Evolutionary conservation across 2,888 invertebrate genomes (phyloP).

Genomic region (Philhelius pedissequus): DNA sequence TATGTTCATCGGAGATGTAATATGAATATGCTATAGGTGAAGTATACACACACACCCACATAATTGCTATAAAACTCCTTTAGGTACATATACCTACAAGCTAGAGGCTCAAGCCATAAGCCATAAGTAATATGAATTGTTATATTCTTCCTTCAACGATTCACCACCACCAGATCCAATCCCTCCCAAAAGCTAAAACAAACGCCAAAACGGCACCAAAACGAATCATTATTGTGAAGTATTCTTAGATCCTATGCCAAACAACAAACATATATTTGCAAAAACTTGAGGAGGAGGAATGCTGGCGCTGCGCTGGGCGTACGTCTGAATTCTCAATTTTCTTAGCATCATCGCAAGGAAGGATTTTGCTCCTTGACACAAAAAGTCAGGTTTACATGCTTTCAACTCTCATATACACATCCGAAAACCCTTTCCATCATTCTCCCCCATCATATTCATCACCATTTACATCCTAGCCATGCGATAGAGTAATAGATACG

Average conservation of each 20-base stretch:
- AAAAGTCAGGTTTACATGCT: conserved; percentile 46
- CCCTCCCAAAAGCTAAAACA: background rate
- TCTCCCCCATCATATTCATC: background rate
- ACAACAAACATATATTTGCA: background rate
- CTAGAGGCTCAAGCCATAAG: background rate
- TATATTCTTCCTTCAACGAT: conserved; percentile 7
- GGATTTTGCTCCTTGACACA: conserved; percentile 59
- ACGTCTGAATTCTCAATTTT: conserved; percentile 46
- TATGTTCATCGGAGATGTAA: background rate
- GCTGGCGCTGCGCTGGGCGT: conserved; percentile 55
- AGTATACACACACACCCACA: background rate
- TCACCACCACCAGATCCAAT: background rate
- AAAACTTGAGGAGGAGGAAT: background rate
- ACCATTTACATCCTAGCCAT: background rate
- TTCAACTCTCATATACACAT: background rate
- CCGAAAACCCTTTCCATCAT: background rate
- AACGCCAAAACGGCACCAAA: background rate
- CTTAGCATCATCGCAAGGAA: conserved; percentile 3
- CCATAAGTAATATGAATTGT: background rate
- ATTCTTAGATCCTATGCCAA: background rate
- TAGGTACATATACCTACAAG: background rate
- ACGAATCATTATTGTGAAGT: background rate
- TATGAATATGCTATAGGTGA: background rate
- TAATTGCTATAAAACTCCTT: background rate
- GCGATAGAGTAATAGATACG: background rate